Percentiles rank a stretch among this genome's conserved stretches.
Conservation (phyloP, 64 coral and sea anemone genomes). For the Orbicella faveolata region DNA sequence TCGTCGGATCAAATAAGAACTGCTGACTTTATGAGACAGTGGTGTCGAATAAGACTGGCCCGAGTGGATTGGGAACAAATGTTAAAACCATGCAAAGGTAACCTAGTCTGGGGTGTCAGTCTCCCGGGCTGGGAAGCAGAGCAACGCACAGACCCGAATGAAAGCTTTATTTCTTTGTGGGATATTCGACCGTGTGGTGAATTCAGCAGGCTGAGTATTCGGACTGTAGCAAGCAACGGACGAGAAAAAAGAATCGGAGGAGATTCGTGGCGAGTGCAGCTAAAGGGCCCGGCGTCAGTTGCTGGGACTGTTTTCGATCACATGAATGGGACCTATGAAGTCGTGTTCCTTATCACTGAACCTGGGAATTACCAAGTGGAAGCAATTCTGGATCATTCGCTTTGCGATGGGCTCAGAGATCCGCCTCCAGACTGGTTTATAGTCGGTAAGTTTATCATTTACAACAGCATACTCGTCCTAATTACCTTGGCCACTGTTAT, state of each 20-base stretch:
- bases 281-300: constrained; percentile 80
- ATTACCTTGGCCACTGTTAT: background rate
- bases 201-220: constrained; percentile 80
- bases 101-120: constrained; percentile 35
- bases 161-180: constrained; percentile 81
- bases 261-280: constrained; percentile 85
- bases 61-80: constrained; percentile 86
- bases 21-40: constrained; percentile 75
- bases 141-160: constrained; percentile 72
- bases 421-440: constrained; percentile 82
- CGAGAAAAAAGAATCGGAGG: constrained; percentile 69
- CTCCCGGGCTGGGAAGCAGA: constrained; percentile 24
- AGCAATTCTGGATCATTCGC: constrained; percentile 73
- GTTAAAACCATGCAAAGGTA: constrained; percentile 66
- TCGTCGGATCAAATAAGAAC: constrained; percentile 16
- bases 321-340: constrained; percentile 89
- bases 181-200: constrained; percentile 81
- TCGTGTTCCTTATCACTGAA: constrained; percentile 75
- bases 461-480: background rate
- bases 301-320: constrained; percentile 89
- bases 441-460: constrained; percentile 36
- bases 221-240: constrained; percentile 53
- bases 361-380: constrained; percentile 68
- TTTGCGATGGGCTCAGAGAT: constrained; percentile 78
- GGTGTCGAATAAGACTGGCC: constrained; percentile 73